These are phyloP conservation scores for Hydractinia echinata DNA, from an alignment of 30 jellyfish, hydroid and myxozoan genomes.

Conservation along the genomic window DNA sequence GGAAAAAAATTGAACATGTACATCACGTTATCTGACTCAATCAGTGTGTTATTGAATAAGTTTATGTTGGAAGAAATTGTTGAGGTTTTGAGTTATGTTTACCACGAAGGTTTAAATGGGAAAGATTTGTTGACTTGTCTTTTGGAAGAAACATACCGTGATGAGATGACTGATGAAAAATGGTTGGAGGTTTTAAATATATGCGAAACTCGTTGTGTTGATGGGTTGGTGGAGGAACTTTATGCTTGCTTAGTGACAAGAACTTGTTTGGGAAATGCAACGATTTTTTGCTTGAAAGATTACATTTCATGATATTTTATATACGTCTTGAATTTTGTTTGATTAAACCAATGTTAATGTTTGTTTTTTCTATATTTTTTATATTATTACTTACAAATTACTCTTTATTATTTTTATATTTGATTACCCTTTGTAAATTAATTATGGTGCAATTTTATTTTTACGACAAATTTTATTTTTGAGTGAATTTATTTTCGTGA, in stretches of 20 bases:
- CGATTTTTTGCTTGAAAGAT: conserved; percentile 40
- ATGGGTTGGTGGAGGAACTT: conserved; percentile 52
- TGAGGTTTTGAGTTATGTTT: conserved; percentile 29
- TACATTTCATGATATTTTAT: conserved; percentile 44
- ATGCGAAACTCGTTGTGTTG: conserved; percentile 18
- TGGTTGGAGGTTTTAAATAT: conserved; percentile 50
- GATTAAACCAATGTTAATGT: no score
- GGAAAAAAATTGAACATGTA: not conserved
- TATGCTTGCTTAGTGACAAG: conserved; percentile 44
- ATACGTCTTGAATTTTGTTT: no score
- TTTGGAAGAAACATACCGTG: conserved; percentile 47
- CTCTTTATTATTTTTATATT: no score
- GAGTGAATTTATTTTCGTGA: no score
- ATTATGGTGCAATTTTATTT: no score
- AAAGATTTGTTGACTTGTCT: conserved; percentile 25
- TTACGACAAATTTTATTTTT: no score
- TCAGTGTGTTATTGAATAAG: conserved; percentile 19
- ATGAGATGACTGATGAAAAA: conserved; percentile 41
- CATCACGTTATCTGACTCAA: conserved; percentile 43
- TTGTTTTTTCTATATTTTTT: no score
- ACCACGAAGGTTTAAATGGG: conserved; percentile 19
- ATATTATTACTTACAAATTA: no score
- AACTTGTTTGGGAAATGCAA: conserved; percentile 54
- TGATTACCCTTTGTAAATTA: no score
- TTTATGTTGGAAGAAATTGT: conserved; percentile 3